Conservation (phyloP, 2,888 invertebrate species). For the Saturnia pavonia region DNA sequence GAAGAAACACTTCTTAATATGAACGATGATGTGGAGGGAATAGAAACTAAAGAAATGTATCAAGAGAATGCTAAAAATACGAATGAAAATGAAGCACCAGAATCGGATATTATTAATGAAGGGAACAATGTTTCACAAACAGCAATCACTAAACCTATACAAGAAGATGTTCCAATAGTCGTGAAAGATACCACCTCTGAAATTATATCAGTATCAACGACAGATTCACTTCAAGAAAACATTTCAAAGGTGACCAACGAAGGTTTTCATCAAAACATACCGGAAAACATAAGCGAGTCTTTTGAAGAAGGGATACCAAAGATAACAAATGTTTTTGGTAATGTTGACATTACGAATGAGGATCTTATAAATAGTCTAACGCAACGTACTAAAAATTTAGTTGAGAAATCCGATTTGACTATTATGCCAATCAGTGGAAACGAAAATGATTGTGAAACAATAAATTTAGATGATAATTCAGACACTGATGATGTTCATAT, state of each 20-base stretch:
- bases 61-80: background rate
- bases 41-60: background rate
- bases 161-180: background rate
- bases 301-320: constrained; percentile 30
- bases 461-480: constrained; percentile 23
- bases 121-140: background rate
- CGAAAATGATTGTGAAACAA: constrained; percentile 14
- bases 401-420: constrained; percentile 1
- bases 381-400: background rate
- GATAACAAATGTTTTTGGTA: constrained; percentile 42
- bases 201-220: background rate
- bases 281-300: background rate
- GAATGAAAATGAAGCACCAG: background rate
- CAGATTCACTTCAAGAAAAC: background rate
- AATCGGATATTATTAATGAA: background rate
- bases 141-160: background rate
- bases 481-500: constrained; percentile 20
- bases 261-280: background rate
- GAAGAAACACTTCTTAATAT: constrained; percentile 21
- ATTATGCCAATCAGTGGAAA: constrained; percentile 3
- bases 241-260: background rate
- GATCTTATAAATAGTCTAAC: constrained; percentile 11
- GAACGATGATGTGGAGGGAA: background rate
- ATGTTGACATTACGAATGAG: constrained; percentile 32
- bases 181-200: background rate